Evolutionary conservation across 2,888 invertebrate species (phyloP), one percentile per base, ranked within the genome.

Genomic region (Ectropis crepuscularia): DNA sequence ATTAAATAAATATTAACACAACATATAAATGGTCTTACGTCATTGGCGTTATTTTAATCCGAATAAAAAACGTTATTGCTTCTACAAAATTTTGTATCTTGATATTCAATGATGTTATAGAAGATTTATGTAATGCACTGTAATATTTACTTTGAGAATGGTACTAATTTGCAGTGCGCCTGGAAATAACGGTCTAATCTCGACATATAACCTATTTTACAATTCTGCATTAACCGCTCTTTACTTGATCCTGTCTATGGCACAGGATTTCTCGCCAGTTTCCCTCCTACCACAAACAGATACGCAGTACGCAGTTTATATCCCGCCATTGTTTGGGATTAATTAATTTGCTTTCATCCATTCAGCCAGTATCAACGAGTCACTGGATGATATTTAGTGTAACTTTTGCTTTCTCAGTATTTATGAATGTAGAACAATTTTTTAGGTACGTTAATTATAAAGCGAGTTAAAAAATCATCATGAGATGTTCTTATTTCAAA

Each of bases 281-380:
- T 69, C 79, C 75, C 75, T 74, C 77, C 75, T 79, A 79, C 70
- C 76, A 69, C 77, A 83, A 83, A 82, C 82, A 82, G 78, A 80
- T 83, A 80, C 81, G 80, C 80, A 79, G 86, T 83, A 80, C 81
- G 80, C 80, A 79, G 86, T 83, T 85, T 85, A 85, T 83, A 81
- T 79, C 81, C 67, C 72, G 69, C 78, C 77, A 83, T 87, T 87
- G 85, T 86, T 78, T 74, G 74, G 78, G 83, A 81, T 87, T 89
- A 87, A 89, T 89, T 87, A 89, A 89, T 89, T 88, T 82, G 83
- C 86, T 87, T 88, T 87, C 86, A 86, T 84, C 81, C 77, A 79
- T 77, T 77, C 80, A 80, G 76, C 75, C 74, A 82, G 71, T 69
- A 65, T 80, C 73, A 76, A 73, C 75, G 78, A 80, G 84, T 81